Percentiles rank a stretch among this genome's conserved stretches.
Conservation (phyloP, 2,888 invertebrate genomes). For the Marronus borbonicus region DNA sequence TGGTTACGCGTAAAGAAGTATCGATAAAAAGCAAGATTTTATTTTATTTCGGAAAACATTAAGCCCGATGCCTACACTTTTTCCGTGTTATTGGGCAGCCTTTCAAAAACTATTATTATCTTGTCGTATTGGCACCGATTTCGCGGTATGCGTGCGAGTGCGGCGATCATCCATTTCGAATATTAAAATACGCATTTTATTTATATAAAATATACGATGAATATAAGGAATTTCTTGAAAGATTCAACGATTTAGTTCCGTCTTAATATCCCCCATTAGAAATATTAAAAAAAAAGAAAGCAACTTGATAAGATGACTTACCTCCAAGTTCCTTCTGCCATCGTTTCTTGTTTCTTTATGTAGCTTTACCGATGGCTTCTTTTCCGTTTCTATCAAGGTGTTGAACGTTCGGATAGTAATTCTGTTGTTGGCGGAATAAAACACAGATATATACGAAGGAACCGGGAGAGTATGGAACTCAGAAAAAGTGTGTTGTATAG, state of each 20-base stretch:
- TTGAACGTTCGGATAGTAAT: background rate
- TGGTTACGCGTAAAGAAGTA: slow-evolving; percentile 10
- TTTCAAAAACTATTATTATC: slow-evolving; percentile 52
- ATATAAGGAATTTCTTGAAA: slow-evolving; percentile 1
- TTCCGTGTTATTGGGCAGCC: slow-evolving; percentile 49
- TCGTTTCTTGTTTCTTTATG: slow-evolving; percentile 12
- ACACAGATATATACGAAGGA: slow-evolving; percentile 17
- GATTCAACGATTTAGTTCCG: too few relatives aligned
- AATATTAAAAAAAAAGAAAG: slow-evolving; percentile 19
- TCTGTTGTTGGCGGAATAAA: slow-evolving; percentile 7
- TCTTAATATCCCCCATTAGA: background rate
- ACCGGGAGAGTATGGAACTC: slow-evolving; percentile 24
- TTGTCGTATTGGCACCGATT: slow-evolving; percentile 48
- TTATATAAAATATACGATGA: slow-evolving; percentile 7
- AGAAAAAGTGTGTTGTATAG: slow-evolving; percentile 6
- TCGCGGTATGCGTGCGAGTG: slow-evolving; percentile 23
- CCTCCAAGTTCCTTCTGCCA: slow-evolving; percentile 45
- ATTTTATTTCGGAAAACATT: slow-evolving; percentile 37
- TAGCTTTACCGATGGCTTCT: background rate
- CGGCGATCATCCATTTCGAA: background rate
- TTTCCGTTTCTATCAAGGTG: background rate
- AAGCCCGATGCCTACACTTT: slow-evolving; percentile 43
- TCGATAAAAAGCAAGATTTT: slow-evolving; percentile 33
- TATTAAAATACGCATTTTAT: slow-evolving; percentile 38
- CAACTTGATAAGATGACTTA: background rate